phyloP scores from a whole-genome alignment of 30 jellyfish, hydroid and myxozoan species.

The Haliclystus octoradiatus region DNA sequence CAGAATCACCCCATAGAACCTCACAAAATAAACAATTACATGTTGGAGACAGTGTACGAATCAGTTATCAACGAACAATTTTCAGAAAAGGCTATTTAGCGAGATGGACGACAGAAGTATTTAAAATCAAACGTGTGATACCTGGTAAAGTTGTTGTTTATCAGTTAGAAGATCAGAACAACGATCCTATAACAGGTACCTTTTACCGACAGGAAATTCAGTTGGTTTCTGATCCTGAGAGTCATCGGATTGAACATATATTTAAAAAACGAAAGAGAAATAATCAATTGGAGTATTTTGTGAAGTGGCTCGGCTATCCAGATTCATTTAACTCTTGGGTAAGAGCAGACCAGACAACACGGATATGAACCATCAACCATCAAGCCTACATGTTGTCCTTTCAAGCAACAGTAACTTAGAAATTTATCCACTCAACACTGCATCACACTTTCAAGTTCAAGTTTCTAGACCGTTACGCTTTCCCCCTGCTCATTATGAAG shows the following conservation, averaged over 20 bases:
- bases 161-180: not conserved
- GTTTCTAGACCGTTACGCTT: slow-evolving; percentile 4
- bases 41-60: not conserved
- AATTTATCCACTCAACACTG: slow-evolving; percentile 10
- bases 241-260: not conserved
- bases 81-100: not conserved
- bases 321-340: not conserved
- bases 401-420: slow-evolving; percentile 17
- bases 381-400: not conserved
- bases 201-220: not conserved
- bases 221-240: not conserved
- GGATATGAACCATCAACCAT: not conserved
- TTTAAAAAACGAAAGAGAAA: not conserved
- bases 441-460: slow-evolving; percentile 8
- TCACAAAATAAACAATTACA: no score
- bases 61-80: not conserved
- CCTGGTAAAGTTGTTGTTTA: not conserved
- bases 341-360: not conserved
- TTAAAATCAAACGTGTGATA: not conserved
- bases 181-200: not conserved
- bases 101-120: not conserved
- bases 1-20: not conserved
- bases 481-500: slow-evolving; percentile 14
- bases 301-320: no score
- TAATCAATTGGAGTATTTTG: no score